Evolutionary conservation across 2,797 vertebrate species (phyloP).

Genomic region (Pyrocephalus nanus): DNA sequence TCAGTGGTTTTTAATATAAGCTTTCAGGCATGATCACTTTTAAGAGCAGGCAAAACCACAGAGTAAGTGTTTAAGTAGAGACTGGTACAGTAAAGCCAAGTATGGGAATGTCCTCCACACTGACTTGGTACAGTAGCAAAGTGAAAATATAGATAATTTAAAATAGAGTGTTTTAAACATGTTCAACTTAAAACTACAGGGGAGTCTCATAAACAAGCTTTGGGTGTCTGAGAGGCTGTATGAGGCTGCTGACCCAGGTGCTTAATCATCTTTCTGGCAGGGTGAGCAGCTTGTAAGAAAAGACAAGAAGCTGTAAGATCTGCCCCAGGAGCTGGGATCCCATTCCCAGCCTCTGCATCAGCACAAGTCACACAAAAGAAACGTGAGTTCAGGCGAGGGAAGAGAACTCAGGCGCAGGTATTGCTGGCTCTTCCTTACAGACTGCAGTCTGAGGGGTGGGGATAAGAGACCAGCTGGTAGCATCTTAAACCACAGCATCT

Average conservation of each 20-base stretch:
- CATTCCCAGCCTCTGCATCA: background rate
- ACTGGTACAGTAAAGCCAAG: background rate
- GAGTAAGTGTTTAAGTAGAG: background rate
- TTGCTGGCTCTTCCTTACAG: background rate
- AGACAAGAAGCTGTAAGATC: fast-evolving
- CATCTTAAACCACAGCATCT: background rate
- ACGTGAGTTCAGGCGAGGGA: background rate
- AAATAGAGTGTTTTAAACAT: background rate
- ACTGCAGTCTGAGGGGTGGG: background rate
- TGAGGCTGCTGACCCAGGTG: background rate
- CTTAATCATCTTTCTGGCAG: background rate
- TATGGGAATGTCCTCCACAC: background rate
- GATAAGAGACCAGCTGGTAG: constrained; percentile 3
- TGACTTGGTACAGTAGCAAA: background rate
- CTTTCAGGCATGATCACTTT: background rate
- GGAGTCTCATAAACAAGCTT: background rate
- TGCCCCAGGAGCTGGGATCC: background rate
- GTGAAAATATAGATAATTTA: background rate
- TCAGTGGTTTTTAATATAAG: background rate
- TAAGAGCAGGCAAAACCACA: background rate
- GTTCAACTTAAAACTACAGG: background rate
- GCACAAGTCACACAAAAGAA: background rate
- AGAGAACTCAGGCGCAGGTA: background rate
- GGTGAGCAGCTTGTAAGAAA: background rate
- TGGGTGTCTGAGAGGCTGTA: background rate